Evolutionary conservation across 2,113 vertebrate species (phyloP), one percentile per base, ranked within the genome.

Genomic region (Oxyura jamaicensis): DNA sequence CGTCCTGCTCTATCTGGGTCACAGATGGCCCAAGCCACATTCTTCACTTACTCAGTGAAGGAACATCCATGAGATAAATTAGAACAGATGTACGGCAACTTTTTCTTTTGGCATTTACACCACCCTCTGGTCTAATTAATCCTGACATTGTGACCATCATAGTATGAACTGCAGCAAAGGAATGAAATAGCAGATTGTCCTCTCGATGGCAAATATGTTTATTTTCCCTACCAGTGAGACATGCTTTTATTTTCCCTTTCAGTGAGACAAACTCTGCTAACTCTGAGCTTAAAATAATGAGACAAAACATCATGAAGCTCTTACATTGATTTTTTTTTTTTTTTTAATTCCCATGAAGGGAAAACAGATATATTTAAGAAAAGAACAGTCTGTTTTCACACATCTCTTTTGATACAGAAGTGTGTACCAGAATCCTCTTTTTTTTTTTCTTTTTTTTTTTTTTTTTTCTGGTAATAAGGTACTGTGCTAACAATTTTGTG

Each of bases 1-100:
- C 59, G 2, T 94, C 93, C 93, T 95, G 91, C 83, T 97, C 75
- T 97, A 97, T 97, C 72, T 98, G 97, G 97, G 97, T 97, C 97
- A 98, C 98, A 98, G 98, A 98, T 98, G 98, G 97, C 92, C 92
- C 68, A 92, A 94, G 91, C 93, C 88, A 78, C 96, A 88, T 72
- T 97, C 96, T 90, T 95, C 63, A 42, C 90, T 96, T 91, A 20
- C 67, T 86, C 75, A 33, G 59, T 91, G 85, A 96, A 98, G 95
- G 74, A 94, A 95, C 67, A 66, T 95, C 39, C 36, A 81, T 50
- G 94, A 94, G 44, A 93, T 95, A 97, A 97, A 97, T 93, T 87
- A 97, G 94, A 97, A 94, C 96, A 97, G 78, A 97, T 94, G 87
- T 60, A 95, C 36, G 0, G 42, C 82, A 91, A 96, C 94, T 82